A percentile compares a stretch with the other conserved stretches of the same genome.
These are phyloP conservation scores for Anniella stebbinsi DNA, from an alignment of 2,797 vertebrate genomes.

Conservation along the genomic window DNA sequence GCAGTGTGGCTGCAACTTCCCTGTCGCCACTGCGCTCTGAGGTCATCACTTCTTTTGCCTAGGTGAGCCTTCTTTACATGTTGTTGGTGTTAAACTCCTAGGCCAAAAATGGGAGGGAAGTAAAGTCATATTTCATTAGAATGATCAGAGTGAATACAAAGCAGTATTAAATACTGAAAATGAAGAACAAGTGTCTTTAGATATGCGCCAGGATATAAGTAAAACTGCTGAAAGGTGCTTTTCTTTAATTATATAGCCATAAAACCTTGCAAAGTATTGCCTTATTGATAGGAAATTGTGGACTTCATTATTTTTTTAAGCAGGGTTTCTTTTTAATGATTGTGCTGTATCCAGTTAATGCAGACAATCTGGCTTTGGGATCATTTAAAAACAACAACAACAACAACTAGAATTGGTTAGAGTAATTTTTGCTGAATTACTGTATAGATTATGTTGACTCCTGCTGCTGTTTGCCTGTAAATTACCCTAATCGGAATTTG, in stretches of 20 bases:
- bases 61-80: not conserved
- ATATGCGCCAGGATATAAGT: not conserved
- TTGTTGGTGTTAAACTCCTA: not conserved
- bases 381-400: too few species aligned
- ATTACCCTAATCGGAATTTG: constrained; percentile 23
- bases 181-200: not conserved
- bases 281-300: not conserved
- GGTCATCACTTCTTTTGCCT: not conserved
- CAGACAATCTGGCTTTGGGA: not conserved
- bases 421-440: constrained; percentile 4
- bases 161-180: not conserved
- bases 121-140: not conserved
- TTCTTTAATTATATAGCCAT: not conserved
- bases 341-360: not conserved
- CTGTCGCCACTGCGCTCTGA: not conserved
- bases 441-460: constrained; percentile 20
- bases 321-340: not conserved
- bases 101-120: not conserved
- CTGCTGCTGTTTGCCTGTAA: not conserved
- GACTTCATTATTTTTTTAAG: not conserved
- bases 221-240: not conserved
- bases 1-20: not conserved
- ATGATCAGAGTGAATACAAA: not conserved
- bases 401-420: not conserved
- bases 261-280: not conserved